Percentiles rank a stretch among this genome's conserved stretches.
phyloP scores from a whole-genome alignment of 2,797 vertebrate species.

The Typhlichthys subterraneus region DNA sequence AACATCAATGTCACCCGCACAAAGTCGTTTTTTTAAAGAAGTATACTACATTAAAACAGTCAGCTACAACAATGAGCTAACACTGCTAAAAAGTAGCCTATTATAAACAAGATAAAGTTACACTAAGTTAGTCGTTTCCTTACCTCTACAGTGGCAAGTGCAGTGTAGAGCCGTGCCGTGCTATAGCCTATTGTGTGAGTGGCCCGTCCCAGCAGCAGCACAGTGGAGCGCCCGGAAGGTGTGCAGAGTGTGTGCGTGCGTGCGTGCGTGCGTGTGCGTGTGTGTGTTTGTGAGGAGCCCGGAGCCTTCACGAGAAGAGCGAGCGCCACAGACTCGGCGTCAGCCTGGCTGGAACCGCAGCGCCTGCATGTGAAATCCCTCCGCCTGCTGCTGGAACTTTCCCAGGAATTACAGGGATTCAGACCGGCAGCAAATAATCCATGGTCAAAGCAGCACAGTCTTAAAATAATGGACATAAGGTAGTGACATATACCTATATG shows the following conservation, averaged over 20 bases:
- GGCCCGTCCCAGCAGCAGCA: conserved; percentile 8
- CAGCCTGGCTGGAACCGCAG: conserved; percentile 86
- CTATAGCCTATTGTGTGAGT: conserved; percentile 25
- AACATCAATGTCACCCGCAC: background rate
- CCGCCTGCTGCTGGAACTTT: conserved; percentile 76
- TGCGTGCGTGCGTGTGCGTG: background rate
- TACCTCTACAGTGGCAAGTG: conserved; percentile 63
- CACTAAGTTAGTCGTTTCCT: conserved; percentile 24
- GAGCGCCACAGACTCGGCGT: conserved; percentile 79
- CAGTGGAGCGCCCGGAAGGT: background rate
- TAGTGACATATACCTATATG: no score
- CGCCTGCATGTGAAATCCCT: conserved; percentile 78
- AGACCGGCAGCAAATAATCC: conserved; percentile 8
- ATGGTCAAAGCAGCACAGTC: no score
- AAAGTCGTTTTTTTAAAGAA: no score
- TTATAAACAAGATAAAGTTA: background rate
- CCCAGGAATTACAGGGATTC: conserved; percentile 62
- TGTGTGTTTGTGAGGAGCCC: conserved; percentile 41
- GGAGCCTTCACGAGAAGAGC: conserved; percentile 52
- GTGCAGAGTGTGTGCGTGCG: conserved; percentile 9
- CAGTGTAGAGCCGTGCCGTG: conserved; percentile 23
- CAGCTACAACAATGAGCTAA: background rate
- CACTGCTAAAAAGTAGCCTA: background rate
- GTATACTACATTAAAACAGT: no score
- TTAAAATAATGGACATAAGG: no score